phyloP scores from a whole-genome alignment of 1,140 invertebrate genomes.

The Leptonema lineaticorne region DNA sequence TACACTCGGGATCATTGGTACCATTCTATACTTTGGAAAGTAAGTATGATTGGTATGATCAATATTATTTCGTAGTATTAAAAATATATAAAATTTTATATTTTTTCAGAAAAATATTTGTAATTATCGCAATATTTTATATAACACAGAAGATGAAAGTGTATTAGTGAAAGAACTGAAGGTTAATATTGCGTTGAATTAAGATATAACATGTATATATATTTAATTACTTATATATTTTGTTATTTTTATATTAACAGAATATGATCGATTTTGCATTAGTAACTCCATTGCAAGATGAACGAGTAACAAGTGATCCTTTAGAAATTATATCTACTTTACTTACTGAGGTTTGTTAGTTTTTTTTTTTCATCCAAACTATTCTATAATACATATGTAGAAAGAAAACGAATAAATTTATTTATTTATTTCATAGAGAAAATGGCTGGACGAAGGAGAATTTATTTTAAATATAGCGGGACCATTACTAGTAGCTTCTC shows the following conservation, averaged over 20 bases:
- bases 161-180: slow-evolving; percentile 82
- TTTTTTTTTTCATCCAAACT: too few species aligned
- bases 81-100: slow-evolving; percentile 40
- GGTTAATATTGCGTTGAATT: slow-evolving; percentile 51
- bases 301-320: slow-evolving; percentile 71
- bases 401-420: neutral
- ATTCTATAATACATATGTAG: too few species aligned
- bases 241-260: slow-evolving; percentile 52
- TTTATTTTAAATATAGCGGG: slow-evolving; percentile 55
- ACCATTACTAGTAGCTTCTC: slow-evolving; percentile 53
- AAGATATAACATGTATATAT: slow-evolving; percentile 23
- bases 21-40: slow-evolving; percentile 83
- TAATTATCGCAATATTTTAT: slow-evolving; percentile 73
- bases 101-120: slow-evolving; percentile 73
- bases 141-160: slow-evolving; percentile 66
- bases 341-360: slow-evolving; percentile 59
- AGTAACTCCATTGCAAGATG: slow-evolving; percentile 78
- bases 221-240: neutral
- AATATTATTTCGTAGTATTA: slow-evolving; percentile 10
- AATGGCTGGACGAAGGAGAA: slow-evolving; percentile 42
- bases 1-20: slow-evolving; percentile 84
- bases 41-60: too few species aligned
- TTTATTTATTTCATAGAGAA: neutral
- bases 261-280: slow-evolving; percentile 77
- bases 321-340: slow-evolving; percentile 74